These are phyloP conservation scores for Holothuria scabra DNA, from an alignment of 53 echinoderm and acorn worm genomes.

Conservation along the genomic window DNA sequence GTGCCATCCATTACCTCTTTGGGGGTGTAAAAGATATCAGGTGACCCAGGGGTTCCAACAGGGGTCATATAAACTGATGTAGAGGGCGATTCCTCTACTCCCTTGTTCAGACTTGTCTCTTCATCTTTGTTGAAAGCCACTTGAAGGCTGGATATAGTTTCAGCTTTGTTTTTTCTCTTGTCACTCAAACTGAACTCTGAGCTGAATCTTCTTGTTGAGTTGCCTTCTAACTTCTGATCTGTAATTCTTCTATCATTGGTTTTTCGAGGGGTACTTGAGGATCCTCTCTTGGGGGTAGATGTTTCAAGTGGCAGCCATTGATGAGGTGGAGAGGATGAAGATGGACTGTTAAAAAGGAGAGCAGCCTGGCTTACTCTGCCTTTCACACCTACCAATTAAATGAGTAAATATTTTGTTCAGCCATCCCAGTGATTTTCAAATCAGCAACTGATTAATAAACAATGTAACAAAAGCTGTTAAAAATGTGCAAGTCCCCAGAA, in stretches of 20 bases:
- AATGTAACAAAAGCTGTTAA: too few relatives aligned
- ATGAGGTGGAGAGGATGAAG: neutral
- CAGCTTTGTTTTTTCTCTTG: constrained; percentile 27
- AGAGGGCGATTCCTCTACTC: constrained; percentile 23
- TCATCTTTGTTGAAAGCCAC: constrained; percentile 20
- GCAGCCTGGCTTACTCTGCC: constrained; percentile 35
- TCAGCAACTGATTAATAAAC: too few relatives aligned
- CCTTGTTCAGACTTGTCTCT: constrained; percentile 19
- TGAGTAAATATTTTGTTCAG: neutral
- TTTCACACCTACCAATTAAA: neutral
- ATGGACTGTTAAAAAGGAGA: constrained; percentile 21
- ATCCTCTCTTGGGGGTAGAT: constrained; percentile 1
- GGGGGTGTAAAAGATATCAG: constrained; percentile 34
- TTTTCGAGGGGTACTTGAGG: neutral
- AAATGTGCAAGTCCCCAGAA: too few relatives aligned
- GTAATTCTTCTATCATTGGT: constrained; percentile 9
- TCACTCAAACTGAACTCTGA: constrained; percentile 9
- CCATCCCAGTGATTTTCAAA: too few relatives aligned
- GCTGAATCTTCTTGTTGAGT: neutral
- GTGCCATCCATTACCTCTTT: constrained; percentile 18
- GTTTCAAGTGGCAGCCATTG: neutral
- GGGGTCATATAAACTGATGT: constrained; percentile 42
- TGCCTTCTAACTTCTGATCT: neutral
- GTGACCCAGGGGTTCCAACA: constrained; percentile 23
- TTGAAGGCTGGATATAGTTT: constrained; percentile 11